Percentiles rank a stretch among this genome's conserved stretches.
phyloP scores from a whole-genome alignment of 2,888 invertebrate genomes.

The Rhorus exstirpatorius region DNA sequence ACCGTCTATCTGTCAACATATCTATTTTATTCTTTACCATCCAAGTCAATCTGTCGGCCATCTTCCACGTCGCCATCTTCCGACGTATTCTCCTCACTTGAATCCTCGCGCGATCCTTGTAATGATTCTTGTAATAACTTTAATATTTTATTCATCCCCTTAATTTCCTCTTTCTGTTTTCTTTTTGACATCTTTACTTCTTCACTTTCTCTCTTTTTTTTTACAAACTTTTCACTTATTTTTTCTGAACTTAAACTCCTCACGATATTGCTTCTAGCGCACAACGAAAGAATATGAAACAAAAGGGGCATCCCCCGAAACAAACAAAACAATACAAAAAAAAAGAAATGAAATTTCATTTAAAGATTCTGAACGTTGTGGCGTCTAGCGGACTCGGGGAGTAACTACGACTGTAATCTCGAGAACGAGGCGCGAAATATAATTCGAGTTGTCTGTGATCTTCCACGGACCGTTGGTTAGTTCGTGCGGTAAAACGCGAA shows the following conservation, averaged over 20 bases:
- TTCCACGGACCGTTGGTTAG: too few species aligned
- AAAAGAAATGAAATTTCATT: too few species aligned
- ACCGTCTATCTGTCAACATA: too few species aligned
- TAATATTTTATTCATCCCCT: conserved; percentile 14
- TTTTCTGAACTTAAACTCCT: background rate
- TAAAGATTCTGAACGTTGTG: conserved; percentile 20
- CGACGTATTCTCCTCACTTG: conserved; percentile 8
- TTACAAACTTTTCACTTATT: too few species aligned
- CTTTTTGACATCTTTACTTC: conserved; percentile 27
- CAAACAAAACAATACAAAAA: too few species aligned
- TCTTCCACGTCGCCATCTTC: conserved; percentile 26
- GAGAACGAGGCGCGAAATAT: conserved; percentile 33
- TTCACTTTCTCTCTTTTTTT: background rate
- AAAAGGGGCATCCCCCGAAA: background rate
- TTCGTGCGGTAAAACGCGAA: too few species aligned
- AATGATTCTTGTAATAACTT: conserved; percentile 11
- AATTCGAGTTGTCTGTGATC: too few species aligned
- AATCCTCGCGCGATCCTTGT: background rate
- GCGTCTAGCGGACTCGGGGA: conserved; percentile 33
- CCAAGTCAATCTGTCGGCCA: conserved; percentile 22
- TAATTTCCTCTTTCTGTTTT: background rate
- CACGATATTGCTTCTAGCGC: conserved; percentile 42
- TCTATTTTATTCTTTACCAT: conserved; percentile 16
- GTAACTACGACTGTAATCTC: conserved; percentile 33
- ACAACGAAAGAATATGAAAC: conserved; percentile 42